Base-by-base conservation (phyloP, 2,113 vertebrate species). In the Corythornis vintsioides region DNA sequence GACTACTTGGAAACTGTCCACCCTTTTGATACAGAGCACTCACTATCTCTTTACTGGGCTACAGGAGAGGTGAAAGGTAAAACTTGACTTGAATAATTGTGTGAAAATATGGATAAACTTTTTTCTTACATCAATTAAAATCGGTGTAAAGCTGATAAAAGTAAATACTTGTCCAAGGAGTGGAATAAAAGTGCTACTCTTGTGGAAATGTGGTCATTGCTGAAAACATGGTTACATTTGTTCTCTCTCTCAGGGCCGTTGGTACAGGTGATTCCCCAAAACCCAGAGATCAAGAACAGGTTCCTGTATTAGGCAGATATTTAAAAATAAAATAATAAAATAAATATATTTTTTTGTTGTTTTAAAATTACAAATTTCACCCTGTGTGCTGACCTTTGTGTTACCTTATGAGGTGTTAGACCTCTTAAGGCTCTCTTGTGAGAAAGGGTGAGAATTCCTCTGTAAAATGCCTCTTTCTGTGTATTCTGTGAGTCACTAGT, bases 241-340 rank as follows among this genome's bases (percentile, higher is more conserved):
- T 6, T 16, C 9, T 25, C 11, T 42, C 17, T 31, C 3, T 56
- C 15, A 4, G 2, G 7, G 13, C 9, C 71, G 9, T 35, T 50
- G 15, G 5, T 50, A 38, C 0, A 1, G 20, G 45, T 0, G 2
- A 50, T 55, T 76, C n/a, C 38, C 8, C 19, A 13, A 72, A 67
- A 76, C 14, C 29, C 2, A 18, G 11, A 69, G 38, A 35, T 69
- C 26, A 45, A 6, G 22, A 64, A 26, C 6, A 31, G 10, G 43
- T 8, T 53, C 7, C 13, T 56, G 72, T 53, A 40, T 33, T n/a
- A 57, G 8, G 16, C 20, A 75, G 29, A 24, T 48, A 72, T 21
- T 50, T 40, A 16, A 8, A 24, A 29, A 61, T 19, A 9, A 31
- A 18, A 26, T 17, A n/a, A 26, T 31, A 8, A 21, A 14, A 14